These are phyloP conservation scores for Megalops cyprinoides DNA, from an alignment of 2,797 vertebrate genomes.

Conservation along the genomic window DNA sequence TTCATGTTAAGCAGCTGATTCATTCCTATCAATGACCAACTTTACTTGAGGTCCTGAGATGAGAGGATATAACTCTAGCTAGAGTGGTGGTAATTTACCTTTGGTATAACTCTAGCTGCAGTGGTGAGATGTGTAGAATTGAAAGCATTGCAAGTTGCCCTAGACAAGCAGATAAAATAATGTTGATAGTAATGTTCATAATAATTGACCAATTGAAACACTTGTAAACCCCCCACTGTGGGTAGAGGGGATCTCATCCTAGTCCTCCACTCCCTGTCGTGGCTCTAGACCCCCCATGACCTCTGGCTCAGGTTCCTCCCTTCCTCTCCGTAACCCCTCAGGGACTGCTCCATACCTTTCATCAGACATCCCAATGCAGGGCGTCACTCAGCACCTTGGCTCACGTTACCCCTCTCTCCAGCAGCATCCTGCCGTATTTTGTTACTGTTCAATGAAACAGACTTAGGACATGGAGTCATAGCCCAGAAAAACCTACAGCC, in stretches of 20 bases:
- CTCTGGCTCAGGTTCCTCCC: background rate
- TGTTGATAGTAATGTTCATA: no score
- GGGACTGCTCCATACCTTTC: background rate
- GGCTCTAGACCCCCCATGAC: background rate
- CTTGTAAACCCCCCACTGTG: background rate
- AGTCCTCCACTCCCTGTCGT: background rate
- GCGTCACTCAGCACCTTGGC: background rate
- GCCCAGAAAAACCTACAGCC: no score
- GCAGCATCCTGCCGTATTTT: background rate
- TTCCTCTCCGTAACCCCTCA: background rate
- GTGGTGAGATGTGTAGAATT: background rate
- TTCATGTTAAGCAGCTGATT: no score
- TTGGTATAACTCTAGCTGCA: background rate
- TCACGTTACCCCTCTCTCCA: background rate
- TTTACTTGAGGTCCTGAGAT: background rate
- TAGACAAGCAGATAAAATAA: conserved; percentile 4
- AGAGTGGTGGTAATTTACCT: background rate
- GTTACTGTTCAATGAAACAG: no score
- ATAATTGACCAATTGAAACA: background rate
- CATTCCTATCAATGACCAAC: background rate
- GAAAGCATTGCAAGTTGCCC: background rate
- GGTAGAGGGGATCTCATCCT: background rate
- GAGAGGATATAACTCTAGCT: background rate
- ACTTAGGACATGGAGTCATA: no score
- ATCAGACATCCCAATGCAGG: background rate